phyloP scores from a whole-genome alignment of 1,140 invertebrate species.

The Antheraea pernyi region DNA sequence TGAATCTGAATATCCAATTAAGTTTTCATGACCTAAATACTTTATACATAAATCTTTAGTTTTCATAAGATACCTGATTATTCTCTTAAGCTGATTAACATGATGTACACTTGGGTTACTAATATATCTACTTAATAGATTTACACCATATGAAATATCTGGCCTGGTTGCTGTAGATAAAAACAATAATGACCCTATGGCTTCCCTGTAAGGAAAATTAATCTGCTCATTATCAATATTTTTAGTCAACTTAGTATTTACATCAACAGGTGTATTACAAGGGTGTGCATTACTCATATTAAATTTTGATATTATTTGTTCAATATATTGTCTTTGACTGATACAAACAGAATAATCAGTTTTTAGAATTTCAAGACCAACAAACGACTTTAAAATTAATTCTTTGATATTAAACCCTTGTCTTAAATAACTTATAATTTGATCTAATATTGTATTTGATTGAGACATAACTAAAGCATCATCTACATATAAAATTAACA shows the following conservation, averaged over 20 bases:
- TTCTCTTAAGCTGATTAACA: slow-evolving; percentile 26
- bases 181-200: slow-evolving; percentile 32
- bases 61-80: slow-evolving; percentile 16
- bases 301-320: slow-evolving; percentile 4
- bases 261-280: slow-evolving; percentile 1
- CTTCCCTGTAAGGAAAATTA: slow-evolving; percentile 40
- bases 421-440: no score
- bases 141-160: slow-evolving; percentile 38
- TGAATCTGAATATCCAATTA: slow-evolving; percentile 47
- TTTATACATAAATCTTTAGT: slow-evolving; percentile 26
- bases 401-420: no score
- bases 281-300: not conserved
- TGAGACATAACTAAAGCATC: no score
- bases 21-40: slow-evolving; percentile 7
- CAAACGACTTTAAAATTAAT: no score
- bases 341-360: no score
- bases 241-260: not conserved
- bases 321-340: slow-evolving; percentile 6
- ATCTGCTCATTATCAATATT: slow-evolving; percentile 14
- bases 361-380: no score
- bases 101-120: slow-evolving; percentile 26
- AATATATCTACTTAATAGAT: slow-evolving; percentile 28
- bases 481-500: no score
- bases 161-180: slow-evolving; percentile 23
- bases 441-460: no score